phyloP scores from a whole-genome alignment of 2,113 vertebrate species.

The Piaya cayana region DNA sequence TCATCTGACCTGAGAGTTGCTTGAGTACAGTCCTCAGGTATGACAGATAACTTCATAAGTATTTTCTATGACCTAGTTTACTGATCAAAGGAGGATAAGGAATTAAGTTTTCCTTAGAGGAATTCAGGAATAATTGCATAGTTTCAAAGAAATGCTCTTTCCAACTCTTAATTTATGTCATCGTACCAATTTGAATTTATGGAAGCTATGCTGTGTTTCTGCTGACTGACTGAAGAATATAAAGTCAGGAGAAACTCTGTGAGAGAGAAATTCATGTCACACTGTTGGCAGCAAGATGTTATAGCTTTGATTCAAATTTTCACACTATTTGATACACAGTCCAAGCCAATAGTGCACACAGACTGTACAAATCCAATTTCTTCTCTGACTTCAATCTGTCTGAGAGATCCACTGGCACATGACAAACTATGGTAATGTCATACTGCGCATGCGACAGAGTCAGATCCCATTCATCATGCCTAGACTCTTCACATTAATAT shows the following conservation, averaged over 20 bases:
- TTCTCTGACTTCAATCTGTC: not conserved
- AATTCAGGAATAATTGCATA: not conserved
- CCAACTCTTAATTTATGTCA: not conserved
- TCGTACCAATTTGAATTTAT: not conserved
- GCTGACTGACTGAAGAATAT: not conserved
- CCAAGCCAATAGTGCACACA: not conserved
- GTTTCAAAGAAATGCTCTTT: not conserved
- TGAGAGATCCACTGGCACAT: not conserved
- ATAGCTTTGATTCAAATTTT: not conserved
- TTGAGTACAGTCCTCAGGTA: not conserved
- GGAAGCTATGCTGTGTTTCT: not conserved
- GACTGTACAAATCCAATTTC: not conserved
- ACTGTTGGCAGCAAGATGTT: not conserved
- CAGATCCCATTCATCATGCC: not conserved
- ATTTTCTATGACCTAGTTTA: not conserved
- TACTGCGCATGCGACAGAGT: accelerated
- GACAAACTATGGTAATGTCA: not conserved
- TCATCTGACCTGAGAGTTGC: not conserved
- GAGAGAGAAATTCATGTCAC: not conserved
- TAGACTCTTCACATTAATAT: not conserved
- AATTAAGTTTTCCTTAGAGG: not conserved
- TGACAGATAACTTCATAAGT: not conserved
- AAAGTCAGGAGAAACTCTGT: not conserved
- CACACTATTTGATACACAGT: not conserved
- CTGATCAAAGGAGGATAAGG: not conserved